These are phyloP conservation scores for Onychomys torridus DNA, from an alignment of 2,797 vertebrate genomes.

Conservation along the genomic window DNA sequence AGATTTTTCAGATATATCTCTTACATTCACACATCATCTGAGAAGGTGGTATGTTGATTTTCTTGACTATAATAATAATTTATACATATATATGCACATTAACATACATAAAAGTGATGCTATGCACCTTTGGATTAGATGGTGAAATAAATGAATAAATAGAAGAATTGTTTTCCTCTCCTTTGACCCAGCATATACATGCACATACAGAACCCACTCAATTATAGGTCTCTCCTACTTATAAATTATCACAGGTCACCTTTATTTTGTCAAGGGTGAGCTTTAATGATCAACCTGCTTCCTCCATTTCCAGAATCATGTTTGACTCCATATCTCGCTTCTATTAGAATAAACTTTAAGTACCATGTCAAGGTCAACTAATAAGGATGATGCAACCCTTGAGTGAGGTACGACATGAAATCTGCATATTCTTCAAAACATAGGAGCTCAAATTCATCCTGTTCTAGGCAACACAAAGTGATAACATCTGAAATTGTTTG, in stretches of 20 bases:
- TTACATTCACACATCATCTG: background rate
- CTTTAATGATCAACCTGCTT: background rate
- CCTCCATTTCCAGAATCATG: background rate
- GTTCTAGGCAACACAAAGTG: background rate
- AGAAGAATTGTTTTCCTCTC: background rate
- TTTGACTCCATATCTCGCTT: background rate
- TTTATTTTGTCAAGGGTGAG: background rate
- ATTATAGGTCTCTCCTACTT: background rate
- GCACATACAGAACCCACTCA: background rate
- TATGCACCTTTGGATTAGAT: too few species aligned
- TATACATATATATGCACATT: too few species aligned
- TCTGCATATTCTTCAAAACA: background rate
- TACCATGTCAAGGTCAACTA: background rate
- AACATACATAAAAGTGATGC: too few species aligned
- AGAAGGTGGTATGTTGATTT: background rate
- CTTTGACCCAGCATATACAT: background rate
- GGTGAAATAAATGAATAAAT: background rate
- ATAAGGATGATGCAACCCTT: background rate
- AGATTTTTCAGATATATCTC: background rate
- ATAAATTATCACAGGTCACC: background rate
- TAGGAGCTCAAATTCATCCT: background rate
- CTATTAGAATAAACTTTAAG: background rate
- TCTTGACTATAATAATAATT: too few species aligned
- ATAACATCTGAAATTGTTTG: background rate
- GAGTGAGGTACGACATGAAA: background rate